Conservation (phyloP, 2,113 vertebrate species). For the Pterophyllum scalare region DNA sequence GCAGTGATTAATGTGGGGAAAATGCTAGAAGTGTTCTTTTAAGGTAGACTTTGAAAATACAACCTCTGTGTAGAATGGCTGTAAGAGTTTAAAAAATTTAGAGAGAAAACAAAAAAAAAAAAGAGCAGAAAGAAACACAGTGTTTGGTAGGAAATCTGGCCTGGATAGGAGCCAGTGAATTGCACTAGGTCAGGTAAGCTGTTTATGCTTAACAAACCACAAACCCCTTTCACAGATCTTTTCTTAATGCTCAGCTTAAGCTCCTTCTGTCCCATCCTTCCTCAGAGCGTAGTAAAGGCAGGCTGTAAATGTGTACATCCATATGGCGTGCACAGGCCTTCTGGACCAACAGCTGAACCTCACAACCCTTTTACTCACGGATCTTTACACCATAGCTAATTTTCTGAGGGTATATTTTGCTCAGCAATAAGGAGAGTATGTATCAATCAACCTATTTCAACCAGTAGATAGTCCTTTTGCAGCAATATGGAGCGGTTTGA, state of each 20-base stretch:
- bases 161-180: neutral
- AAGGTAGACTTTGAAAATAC: too few species aligned
- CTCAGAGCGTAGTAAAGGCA: neutral
- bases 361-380: neutral
- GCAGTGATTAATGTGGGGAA: too few species aligned
- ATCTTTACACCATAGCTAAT: neutral
- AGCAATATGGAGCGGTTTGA: neutral
- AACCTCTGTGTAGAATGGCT: neutral
- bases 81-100: neutral
- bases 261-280: constrained; percentile 54
- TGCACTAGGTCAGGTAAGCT: constrained; percentile 31
- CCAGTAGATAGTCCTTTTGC: constrained; percentile 50
- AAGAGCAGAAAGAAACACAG: neutral
- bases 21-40: too few species aligned
- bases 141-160: neutral
- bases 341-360: neutral
- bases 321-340: neutral
- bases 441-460: neutral
- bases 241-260: constrained; percentile 54
- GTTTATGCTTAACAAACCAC: constrained; percentile 32
- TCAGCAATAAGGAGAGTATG: neutral
- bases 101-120: neutral
- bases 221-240: constrained; percentile 48
- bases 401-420: neutral
- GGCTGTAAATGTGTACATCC: constrained; percentile 27